Evolutionary conservation across 2,888 invertebrate genomes (phyloP).

Genomic region (Coleophora flavipennella): DNA sequence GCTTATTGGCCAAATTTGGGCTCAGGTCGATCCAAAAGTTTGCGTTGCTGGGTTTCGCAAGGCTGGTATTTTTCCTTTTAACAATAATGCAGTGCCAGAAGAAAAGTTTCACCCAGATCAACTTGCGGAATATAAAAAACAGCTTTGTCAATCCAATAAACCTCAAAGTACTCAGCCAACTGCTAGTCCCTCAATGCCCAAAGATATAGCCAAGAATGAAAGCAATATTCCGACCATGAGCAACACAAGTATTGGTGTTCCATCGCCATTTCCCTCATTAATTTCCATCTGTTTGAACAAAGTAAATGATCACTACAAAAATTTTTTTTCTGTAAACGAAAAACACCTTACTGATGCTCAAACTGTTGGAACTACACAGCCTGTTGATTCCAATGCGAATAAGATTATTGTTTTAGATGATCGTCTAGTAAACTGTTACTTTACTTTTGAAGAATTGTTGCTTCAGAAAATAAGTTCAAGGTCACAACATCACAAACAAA

Average conservation of each 20-base stretch:
- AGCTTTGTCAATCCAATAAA: too few relatives aligned
- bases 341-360: not conserved
- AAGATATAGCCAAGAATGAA: too few relatives aligned
- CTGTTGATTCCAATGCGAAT: too few relatives aligned
- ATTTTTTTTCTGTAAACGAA: not conserved
- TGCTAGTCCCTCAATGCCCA: too few relatives aligned
- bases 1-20: conserved; percentile 6
- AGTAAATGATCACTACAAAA: not conserved
- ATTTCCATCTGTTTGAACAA: too few relatives aligned
- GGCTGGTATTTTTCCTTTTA: conserved; percentile 5
- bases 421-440: too few relatives aligned
- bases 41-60: conserved; percentile 7
- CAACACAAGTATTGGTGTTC: too few relatives aligned
- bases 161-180: too few relatives aligned
- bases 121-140: too few relatives aligned
- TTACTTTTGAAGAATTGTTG: too few relatives aligned
- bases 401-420: too few relatives aligned
- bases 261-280: too few relatives aligned
- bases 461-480: not conserved
- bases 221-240: not conserved
- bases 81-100: not conserved
- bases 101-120: conserved; percentile 1
- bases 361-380: not conserved
- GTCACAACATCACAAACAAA: not conserved
- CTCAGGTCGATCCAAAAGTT: conserved; percentile 1